A percentile compares a stretch with the other conserved stretches of the same genome.
These are phyloP conservation scores for Tetropium fuscum DNA, from an alignment of 2,888 invertebrate species.

Conservation along the genomic window DNA sequence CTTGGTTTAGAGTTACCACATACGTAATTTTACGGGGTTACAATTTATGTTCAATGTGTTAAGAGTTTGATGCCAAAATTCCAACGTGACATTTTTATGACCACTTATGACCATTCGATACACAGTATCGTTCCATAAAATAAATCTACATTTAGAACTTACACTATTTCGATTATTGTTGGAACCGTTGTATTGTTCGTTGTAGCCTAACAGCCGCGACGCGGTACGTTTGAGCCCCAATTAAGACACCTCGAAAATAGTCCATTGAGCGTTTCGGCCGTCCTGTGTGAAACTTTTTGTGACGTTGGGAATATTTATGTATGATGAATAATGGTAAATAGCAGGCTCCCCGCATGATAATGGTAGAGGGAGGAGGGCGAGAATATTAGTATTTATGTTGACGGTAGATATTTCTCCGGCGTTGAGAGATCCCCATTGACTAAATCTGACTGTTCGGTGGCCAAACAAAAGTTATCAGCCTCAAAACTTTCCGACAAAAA, in stretches of 20 bases:
- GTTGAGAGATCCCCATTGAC: constrained; percentile 43
- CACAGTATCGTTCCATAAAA: too few relatives aligned
- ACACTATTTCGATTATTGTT: too few relatives aligned
- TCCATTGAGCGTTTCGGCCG: constrained; percentile 32
- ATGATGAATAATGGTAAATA: constrained; percentile 41
- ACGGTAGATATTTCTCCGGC: constrained; percentile 39
- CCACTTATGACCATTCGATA: too few relatives aligned
- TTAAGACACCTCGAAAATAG: constrained; percentile 31
- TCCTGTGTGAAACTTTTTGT: constrained; percentile 29
- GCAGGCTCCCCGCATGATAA: constrained; percentile 40
- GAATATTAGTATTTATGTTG: constrained; percentile 42
- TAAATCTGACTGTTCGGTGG: constrained; percentile 42
- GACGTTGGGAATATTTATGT: constrained; percentile 38
- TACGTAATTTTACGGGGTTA: too few relatives aligned
- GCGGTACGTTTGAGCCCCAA: too few relatives aligned
- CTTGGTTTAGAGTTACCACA: too few relatives aligned
- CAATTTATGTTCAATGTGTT: too few relatives aligned
- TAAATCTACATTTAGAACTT: too few relatives aligned
- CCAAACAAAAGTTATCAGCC: constrained; percentile 44
- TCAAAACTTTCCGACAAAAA: constrained; percentile 55
- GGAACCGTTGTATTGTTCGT: too few relatives aligned
- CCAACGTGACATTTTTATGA: too few relatives aligned
- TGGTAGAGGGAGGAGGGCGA: constrained; percentile 32
- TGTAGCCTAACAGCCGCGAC: too few relatives aligned
- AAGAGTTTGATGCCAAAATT: too few relatives aligned